These are phyloP conservation scores for Drosophila buzzatii DNA, from an alignment of 2,888 invertebrate species.

Conservation along the genomic window DNA sequence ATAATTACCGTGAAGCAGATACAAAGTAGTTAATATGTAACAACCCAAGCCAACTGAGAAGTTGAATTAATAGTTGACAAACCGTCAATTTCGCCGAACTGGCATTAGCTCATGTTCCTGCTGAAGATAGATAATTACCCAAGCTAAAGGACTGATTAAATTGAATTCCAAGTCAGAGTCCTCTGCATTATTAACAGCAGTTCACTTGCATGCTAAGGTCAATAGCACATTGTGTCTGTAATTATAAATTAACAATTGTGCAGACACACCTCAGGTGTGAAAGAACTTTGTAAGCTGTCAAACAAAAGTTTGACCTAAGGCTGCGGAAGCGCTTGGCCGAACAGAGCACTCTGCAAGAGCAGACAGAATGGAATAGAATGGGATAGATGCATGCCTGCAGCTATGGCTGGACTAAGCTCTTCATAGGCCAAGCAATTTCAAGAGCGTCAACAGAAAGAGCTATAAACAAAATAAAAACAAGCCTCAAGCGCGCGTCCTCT, in stretches of 20 bases:
- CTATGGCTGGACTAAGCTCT: slow-evolving; percentile 27
- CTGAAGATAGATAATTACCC: neutral
- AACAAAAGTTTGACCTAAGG: slow-evolving; percentile 31
- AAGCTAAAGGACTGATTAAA: neutral
- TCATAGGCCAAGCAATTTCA: slow-evolving; percentile 36
- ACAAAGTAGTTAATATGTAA: neutral
- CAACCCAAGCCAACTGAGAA: neutral
- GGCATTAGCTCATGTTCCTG: neutral
- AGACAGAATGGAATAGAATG: slow-evolving; percentile 31
- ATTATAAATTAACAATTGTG: slow-evolving; percentile 57
- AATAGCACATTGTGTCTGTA: neutral
- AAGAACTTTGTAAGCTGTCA: slow-evolving; percentile 15
- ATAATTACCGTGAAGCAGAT: neutral
- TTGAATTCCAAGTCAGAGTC: neutral
- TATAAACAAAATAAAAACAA: slow-evolving; percentile 43
- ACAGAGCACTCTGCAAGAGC: slow-evolving; percentile 7
- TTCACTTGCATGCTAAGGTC: neutral
- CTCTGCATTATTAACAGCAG: neutral
- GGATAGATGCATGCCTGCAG: neutral
- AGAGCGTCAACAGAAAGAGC: slow-evolving; percentile 42
- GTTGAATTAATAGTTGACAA: neutral
- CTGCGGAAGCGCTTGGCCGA: slow-evolving; percentile 28
- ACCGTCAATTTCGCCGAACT: neutral
- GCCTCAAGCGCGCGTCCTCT: slow-evolving; percentile 14
- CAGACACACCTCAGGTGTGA: slow-evolving; percentile 28